These are phyloP conservation scores for Phaethornis superciliosus DNA, from an alignment of 2,113 vertebrate genomes.

Conservation along the genomic window DNA sequence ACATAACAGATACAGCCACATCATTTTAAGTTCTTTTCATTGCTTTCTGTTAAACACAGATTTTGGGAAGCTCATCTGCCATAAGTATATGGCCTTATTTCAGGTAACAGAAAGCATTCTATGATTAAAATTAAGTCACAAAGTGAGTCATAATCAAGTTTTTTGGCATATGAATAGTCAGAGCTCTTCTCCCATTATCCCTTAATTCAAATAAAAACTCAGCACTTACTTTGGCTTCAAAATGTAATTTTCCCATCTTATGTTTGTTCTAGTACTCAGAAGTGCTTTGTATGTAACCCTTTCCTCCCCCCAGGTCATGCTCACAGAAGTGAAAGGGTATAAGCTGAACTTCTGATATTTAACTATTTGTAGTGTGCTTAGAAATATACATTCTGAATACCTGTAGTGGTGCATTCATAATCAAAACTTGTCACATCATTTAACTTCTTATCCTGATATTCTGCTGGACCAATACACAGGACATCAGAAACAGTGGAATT, in stretches of 20 bases:
- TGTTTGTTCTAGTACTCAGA: background rate
- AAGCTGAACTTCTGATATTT: background rate
- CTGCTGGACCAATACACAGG: conserved; percentile 88
- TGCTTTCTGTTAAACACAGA: background rate
- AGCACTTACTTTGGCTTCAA: background rate
- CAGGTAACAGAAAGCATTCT: conserved; percentile 35
- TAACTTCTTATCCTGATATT: conserved; percentile 93
- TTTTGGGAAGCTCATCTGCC: conserved; percentile 17
- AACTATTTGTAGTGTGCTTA: conserved; percentile 38
- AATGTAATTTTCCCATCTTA: conserved; percentile 28
- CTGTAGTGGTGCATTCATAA: conserved; percentile 93
- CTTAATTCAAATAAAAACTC: conserved; percentile 43
- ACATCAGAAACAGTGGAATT: conserved; percentile 96
- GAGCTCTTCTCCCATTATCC: conserved; percentile 31
- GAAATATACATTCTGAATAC: conserved; percentile 75
- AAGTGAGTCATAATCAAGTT: conserved; percentile 50
- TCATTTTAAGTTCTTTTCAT: conserved; percentile 1
- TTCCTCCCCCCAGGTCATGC: conserved; percentile 25
- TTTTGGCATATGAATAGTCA: conserved; percentile 16
- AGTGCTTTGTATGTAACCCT: background rate
- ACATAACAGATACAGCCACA: background rate
- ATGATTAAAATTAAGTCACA: conserved; percentile 42
- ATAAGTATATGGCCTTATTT: conserved; percentile 26
- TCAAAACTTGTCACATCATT: conserved; percentile 92
- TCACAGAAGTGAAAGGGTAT: background rate